A percentile compares a stretch with the other conserved stretches of the same genome.
phyloP scores from a whole-genome alignment of 2,888 invertebrate species.

The Phyllotreta striolata region DNA sequence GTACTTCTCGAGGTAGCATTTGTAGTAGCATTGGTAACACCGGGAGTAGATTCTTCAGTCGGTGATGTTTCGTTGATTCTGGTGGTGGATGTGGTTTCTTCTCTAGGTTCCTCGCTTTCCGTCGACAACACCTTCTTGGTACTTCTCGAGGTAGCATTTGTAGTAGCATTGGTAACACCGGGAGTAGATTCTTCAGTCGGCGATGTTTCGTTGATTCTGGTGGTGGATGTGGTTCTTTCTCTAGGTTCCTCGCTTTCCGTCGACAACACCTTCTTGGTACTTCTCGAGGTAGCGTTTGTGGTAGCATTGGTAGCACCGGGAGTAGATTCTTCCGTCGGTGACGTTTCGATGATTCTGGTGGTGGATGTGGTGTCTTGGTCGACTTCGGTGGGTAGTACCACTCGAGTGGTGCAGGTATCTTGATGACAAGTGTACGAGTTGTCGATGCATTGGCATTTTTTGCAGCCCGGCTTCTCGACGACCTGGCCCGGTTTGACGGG shows the following conservation, averaged over 20 bases:
- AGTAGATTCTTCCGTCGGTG: neutral
- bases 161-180: neutral
- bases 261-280: neutral
- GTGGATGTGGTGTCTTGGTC: neutral
- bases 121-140: neutral
- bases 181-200: neutral
- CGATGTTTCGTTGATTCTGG: neutral
- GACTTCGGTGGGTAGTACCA: neutral
- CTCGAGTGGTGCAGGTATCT: conserved; percentile 26
- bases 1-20: neutral
- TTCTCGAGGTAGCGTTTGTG: conserved; percentile 33
- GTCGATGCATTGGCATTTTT: conserved; percentile 81
- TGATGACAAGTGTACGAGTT: conserved; percentile 77
- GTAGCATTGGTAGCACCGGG: conserved; percentile 1
- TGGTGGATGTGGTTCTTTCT: conserved; percentile 2
- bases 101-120: conserved; percentile 2
- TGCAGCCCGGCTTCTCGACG: conserved; percentile 68
- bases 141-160: neutral
- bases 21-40: conserved; percentile 1
- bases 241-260: conserved; percentile 1
- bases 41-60: neutral
- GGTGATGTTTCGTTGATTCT: neutral
- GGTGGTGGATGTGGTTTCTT: neutral
- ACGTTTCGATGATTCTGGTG: neutral
- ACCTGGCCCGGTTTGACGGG: conserved; percentile 77